Base-by-base conservation (phyloP, 23 tunicate species). In the Diplosoma virens region DNA sequence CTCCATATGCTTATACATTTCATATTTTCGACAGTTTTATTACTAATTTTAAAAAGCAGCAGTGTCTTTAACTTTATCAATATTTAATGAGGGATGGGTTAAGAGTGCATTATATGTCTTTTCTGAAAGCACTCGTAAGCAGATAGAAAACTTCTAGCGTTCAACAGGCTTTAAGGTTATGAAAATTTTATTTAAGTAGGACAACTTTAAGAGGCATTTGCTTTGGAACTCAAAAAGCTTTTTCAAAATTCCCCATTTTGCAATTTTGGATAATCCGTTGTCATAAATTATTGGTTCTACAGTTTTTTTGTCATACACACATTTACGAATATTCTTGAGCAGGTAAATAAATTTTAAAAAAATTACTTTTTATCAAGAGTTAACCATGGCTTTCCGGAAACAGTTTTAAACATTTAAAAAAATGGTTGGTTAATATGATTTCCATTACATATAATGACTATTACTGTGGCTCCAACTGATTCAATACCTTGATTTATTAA, bases 231-330 rank as follows among this genome's bases (percentile, higher is more conserved):
- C 28, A 67, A 35, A 37, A 18, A 7, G 26, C 25, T 67, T 37
- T 35, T 67, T 35, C 27, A 67, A 25, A 35, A 34, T 25, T 2
- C 23, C 25, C 52, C 74, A 67, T 22, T 67, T 67, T 11, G 25
- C 74, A 34, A 67, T 26, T 67, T 67, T 67, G 50, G 50, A 5
- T 18, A 35, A 27, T 67, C 52, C 74, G 5, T n/a, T n/a, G n/a
- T n/a, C n/a, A n/a, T n/a, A n/a, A n/a, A n/a, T n/a, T n/a, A n/a
- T n/a, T n/a, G n/a, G 52, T 16, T 45, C 52, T 9, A 16, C 52
- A 45, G 52, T 45, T 45, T 11, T 45, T 45, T 16, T 9, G 52
- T 45, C 11, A 45, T 11, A 11, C 52, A 45, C 14, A 9, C n/a
- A 9, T 11, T 45, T 45, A 9, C 52, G 11, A 45, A 45, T 45